Evolutionary conservation across 2,113 vertebrate genomes (phyloP).

Genomic region (Lycaon pictus): DNA sequence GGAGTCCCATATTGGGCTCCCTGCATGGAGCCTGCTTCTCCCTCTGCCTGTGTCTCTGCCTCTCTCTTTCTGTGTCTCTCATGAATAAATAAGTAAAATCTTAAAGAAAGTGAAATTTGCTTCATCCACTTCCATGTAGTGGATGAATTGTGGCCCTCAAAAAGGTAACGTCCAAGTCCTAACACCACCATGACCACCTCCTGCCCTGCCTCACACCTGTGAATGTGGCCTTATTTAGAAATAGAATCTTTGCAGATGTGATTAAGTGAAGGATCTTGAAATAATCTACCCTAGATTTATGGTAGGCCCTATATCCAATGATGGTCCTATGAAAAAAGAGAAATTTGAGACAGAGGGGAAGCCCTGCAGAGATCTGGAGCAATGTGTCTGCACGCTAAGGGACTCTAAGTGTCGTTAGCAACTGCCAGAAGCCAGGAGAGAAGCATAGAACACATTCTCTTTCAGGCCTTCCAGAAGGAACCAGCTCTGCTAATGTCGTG

Average conservation of each 20-base stretch:
- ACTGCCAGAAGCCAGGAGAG: not conserved
- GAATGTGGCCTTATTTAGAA: slow-evolving; percentile 23
- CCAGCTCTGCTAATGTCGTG: not conserved
- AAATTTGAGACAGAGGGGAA: not conserved
- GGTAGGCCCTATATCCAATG: not conserved
- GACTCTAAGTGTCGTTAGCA: no score
- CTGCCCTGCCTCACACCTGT: not conserved
- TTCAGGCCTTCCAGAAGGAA: not conserved
- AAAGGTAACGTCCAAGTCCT: not conserved
- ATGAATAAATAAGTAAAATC: no score
- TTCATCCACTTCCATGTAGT: not conserved
- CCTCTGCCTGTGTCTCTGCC: no score
- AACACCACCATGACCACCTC: not conserved
- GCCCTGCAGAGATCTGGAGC: not conserved
- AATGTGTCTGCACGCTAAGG: not conserved
- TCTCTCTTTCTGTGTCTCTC: no score
- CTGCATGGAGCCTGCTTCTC: no score
- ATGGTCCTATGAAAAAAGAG: not conserved
- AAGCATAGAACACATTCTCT: not conserved
- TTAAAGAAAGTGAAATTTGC: not conserved
- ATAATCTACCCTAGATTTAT: not conserved
- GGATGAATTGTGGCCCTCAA: not conserved
- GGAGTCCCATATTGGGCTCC: no score
- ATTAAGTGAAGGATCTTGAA: not conserved
- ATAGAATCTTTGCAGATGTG: not conserved